Evolutionary conservation across 2,113 vertebrate genomes (phyloP).

Genomic region (Pedetes capensis): DNA sequence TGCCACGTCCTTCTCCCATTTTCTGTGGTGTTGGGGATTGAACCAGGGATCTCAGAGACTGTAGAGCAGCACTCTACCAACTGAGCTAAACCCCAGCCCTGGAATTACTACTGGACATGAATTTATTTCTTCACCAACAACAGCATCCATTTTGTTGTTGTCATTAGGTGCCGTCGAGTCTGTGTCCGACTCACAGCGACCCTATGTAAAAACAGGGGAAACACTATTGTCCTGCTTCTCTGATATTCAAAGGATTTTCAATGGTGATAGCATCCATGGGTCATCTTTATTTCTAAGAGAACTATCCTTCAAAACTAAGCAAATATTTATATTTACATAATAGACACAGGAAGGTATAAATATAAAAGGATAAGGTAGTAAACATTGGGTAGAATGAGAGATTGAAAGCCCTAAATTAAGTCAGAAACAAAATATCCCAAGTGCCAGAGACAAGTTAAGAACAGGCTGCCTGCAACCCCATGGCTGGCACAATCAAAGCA

Average conservation of each 20-base stretch:
- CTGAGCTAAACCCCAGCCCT: no score
- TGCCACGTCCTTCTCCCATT: no score
- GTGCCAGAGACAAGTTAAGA: conserved; percentile 13
- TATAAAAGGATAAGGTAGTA: neutral
- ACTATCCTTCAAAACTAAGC: neutral
- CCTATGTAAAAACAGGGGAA: no score
- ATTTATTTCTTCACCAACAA: conserved; percentile 13
- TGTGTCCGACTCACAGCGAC: no score
- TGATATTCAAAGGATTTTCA: no score
- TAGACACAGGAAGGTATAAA: neutral
- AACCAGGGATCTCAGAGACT: neutral
- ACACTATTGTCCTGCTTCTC: no score
- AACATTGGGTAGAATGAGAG: conserved; percentile 5
- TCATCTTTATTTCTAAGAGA: neutral
- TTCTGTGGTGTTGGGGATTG: no score
- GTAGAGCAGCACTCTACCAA: no score
- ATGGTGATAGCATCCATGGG: neutral
- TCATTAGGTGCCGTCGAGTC: no score
- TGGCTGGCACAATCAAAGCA: neutral
- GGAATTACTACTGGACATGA: neutral
- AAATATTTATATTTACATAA: neutral
- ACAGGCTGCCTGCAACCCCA: conserved; percentile 19
- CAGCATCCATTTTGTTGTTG: neutral
- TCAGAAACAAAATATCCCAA: conserved; percentile 36
- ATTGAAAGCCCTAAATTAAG: conserved; percentile 50